Evolutionary conservation across 1,140 invertebrate species (phyloP).

Genomic region (Lutraria rhynchaena): DNA sequence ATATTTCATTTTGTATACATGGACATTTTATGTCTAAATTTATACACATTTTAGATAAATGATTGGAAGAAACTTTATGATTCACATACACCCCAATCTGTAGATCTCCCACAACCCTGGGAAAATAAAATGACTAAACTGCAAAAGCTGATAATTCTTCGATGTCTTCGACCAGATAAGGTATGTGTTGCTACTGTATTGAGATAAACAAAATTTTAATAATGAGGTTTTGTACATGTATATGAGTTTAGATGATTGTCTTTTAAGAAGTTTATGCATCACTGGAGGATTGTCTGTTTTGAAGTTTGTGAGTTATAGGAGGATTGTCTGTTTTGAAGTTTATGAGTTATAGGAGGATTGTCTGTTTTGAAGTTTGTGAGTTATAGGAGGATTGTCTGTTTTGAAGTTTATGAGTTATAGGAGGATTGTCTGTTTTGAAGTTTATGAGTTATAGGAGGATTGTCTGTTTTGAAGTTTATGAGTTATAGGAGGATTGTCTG

Average conservation of each 20-base stretch:
- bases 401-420: no score
- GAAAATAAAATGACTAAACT: conserved; percentile 71
- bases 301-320: no score
- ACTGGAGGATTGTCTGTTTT: not conserved
- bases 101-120: conserved; percentile 74
- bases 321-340: no score
- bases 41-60: conserved; percentile 70
- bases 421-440: no score
- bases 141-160: conserved; percentile 78
- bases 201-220: not conserved
- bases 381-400: no score
- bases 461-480: no score
- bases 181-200: conserved; percentile 56
- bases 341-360: no score
- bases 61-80: conserved; percentile 81
- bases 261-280: not conserved
- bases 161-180: conserved; percentile 82
- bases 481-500: no score
- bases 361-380: no score
- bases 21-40: not conserved
- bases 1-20: no score
- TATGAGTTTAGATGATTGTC: not conserved
- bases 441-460: no score
- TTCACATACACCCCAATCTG: conserved; percentile 71
- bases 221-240: not conserved